Conservation (phyloP, 2,113 vertebrate genomes). For the Trichomycterus rosablanca region DNA sequence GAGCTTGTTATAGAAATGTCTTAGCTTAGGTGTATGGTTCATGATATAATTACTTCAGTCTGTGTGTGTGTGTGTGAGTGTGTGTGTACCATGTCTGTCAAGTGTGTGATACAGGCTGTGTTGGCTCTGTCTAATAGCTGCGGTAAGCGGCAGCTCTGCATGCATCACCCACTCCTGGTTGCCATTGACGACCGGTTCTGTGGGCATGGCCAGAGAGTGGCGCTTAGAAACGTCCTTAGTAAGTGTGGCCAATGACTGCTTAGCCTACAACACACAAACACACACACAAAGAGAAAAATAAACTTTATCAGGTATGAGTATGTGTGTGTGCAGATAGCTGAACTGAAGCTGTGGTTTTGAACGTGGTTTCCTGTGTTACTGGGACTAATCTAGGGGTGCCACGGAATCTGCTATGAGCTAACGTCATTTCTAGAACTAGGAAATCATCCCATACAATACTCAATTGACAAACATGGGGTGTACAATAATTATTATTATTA, state of each 20-base stretch:
- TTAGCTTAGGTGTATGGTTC: too few species aligned
- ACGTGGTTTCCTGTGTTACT: too few species aligned
- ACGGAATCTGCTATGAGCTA: too few species aligned
- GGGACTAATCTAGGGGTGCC: too few species aligned
- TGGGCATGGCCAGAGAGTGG: slow-evolving; percentile 92
- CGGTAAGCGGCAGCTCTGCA: slow-evolving; percentile 91
- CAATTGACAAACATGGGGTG: too few species aligned
- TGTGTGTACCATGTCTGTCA: slow-evolving; percentile 86
- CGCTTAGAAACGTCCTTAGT: slow-evolving; percentile 97
- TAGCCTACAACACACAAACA: slow-evolving; percentile 74
- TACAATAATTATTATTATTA: too few species aligned
- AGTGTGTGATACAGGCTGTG: slow-evolving; percentile 91
- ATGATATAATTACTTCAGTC: too few species aligned
- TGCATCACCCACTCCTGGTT: slow-evolving; percentile 99
- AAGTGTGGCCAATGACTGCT: slow-evolving; percentile 93
- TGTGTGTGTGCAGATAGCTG: background rate
- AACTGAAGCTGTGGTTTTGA: too few species aligned
- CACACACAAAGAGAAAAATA: slow-evolving; percentile 13
- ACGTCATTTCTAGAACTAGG: too few species aligned
- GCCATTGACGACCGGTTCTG: slow-evolving; percentile 91
- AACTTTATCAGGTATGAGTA: background rate
- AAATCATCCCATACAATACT: too few species aligned
- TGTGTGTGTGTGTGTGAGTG: slow-evolving; percentile 2
- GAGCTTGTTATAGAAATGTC: background rate
- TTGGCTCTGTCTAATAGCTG: slow-evolving; percentile 96